Evolutionary conservation across 30 jellyfish, hydroid and myxozoan genomes (phyloP), one percentile per base, ranked within the genome.

Genomic region (Chrysaora quinquecirrha): DNA sequence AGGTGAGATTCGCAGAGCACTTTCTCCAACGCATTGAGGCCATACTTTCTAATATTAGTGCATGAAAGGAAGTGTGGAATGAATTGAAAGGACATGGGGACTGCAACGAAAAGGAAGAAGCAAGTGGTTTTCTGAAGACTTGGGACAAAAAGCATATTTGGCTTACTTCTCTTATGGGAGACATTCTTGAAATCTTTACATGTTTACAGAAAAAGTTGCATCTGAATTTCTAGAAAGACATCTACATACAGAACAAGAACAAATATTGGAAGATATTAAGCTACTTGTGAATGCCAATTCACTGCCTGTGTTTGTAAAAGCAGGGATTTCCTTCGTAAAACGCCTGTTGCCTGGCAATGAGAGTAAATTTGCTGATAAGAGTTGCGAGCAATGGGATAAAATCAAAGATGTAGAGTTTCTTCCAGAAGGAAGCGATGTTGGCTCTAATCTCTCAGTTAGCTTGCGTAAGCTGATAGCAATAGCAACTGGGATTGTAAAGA

Each of bases 151-250:
- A 46, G 43, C 84, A 46, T 14, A 70, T 52, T 52, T 52, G 87
- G 76, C 87, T 75, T 50, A 50, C 84, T 2, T 38, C 78, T 48
- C 79, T 25, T 3, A 75, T 75, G 87, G 87, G 88, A 33, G 88
- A 76, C 79, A 76, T 48, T 56, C 75, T 74, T 20, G 86, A 74
- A 49, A 49, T 74, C 56, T 74, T 74, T 33, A 49, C 56, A 74
- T 18, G 34, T 33, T 49, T 74, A 31, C 63, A 74, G 86, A 47
- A 74, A 24, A 48, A 58, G 7, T 3, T 58, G 29, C 71, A 58
- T 3, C 71, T 20, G 34, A 14, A 23, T 63, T 70, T 70, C 38
- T 33, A 70, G 32, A 43, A 25, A 67, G 38, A 67, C 82, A 67
- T 38, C 82, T 33, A 67, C 82, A 35, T 43, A 65, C 66, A 70